These are phyloP conservation scores for Siphamia tubifer DNA, from an alignment of 2,113 vertebrate genomes.

Conservation along the genomic window DNA sequence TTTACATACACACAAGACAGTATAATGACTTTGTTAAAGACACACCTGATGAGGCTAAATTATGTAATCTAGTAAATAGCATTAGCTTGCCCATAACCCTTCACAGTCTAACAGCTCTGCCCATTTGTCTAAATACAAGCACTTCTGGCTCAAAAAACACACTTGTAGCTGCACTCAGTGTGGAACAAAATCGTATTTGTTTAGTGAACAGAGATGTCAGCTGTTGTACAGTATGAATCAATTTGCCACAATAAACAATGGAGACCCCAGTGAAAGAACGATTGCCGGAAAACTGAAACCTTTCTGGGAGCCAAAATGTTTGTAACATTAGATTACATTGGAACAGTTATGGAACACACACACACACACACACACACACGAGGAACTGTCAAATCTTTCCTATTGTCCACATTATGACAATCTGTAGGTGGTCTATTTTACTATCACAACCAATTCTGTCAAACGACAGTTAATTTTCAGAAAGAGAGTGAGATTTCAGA, in stretches of 20 bases:
- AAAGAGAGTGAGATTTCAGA: constrained; percentile 28
- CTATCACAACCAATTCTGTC: constrained; percentile 42
- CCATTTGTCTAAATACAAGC: too few species aligned
- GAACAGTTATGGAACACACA: background rate
- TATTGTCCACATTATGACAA: constrained; percentile 26
- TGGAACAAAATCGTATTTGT: background rate
- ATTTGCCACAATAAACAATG: background rate
- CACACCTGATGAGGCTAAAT: too few species aligned
- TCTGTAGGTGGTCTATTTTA: constrained; percentile 31
- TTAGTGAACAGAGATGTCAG: background rate
- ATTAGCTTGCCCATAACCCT: too few species aligned
- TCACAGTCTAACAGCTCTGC: too few species aligned
- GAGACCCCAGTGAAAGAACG: background rate
- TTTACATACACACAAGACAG: too few species aligned
- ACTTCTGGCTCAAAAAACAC: background rate
- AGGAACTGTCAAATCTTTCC: constrained; percentile 37
- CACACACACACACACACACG: constrained; percentile 39
- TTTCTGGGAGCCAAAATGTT: constrained; percentile 11
- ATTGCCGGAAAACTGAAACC: background rate
- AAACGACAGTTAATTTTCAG: constrained; percentile 53
- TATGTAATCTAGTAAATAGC: background rate
- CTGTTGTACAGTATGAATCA: background rate
- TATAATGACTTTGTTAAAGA: too few species aligned
- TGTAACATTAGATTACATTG: constrained; percentile 33
- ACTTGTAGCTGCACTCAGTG: background rate